Base-by-base conservation (phyloP, 92 coral and sea anemone genomes). In the Phenganax marumi region DNA sequence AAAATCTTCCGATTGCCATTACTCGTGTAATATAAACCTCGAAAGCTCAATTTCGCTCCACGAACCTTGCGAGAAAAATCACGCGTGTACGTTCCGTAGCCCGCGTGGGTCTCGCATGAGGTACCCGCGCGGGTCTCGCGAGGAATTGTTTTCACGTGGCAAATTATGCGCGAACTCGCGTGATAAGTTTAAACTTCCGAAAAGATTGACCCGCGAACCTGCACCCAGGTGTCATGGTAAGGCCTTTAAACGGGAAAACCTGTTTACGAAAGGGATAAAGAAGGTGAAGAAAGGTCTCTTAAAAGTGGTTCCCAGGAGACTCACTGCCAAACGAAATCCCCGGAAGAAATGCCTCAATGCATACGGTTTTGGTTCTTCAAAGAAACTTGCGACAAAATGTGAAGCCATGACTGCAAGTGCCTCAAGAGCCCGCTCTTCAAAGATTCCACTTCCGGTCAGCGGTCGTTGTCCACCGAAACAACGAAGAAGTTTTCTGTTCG, bases 91-190 rank as follows among this genome's bases (percentile, higher is more conserved):
- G 0, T 92, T 85, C 78, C 90, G 90, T 76, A 89, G 89, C 52
- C 80, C 87, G 22, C 89, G 82, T 77, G 85, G 87, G 39, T 72
- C 83, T 58, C 85, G 90, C 63, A 93, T 91, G 69, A 85, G 93
- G 70, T 92, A 91, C 76, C 66, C 79, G n/a, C 83, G 87, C 12
- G 88, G 87, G 88, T 10, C 60, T 65, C 61, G 86, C 88, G 26
- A 86, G 90, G 11, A 90, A 88, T 50, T 89, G 88, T 50, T 91
- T 93, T 14, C 93, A 93, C 63, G 90, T 93, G 8, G 97, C 88
- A 78, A 89, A 85, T 76, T 89, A 89, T 87, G 85, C 79, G 50
- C 87, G 81, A 61, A 85, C 55, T 79, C 82, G 86, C 23, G 90
- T 82, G 81, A 80, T 88, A 7, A 91, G 51, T 22, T 23, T 12